Evolutionary conservation across 2,797 vertebrate genomes (phyloP).

Genomic region (Mormyrus proboscirostris): DNA sequence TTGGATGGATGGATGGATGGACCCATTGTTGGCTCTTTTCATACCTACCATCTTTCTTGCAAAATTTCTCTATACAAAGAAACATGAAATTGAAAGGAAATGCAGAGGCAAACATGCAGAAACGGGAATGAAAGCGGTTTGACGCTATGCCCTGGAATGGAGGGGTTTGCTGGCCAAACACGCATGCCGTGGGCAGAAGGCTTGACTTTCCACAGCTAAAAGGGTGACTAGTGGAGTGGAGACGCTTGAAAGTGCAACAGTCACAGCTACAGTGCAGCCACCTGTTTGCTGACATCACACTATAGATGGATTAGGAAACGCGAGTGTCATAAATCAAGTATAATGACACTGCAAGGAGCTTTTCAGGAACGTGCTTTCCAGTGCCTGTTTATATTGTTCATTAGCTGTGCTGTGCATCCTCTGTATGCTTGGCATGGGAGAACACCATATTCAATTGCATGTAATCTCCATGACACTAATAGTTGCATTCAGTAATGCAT

Average conservation of each 20-base stretch:
- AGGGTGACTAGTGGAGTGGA: not conserved
- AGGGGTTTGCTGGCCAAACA: not conserved
- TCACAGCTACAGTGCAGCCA: constrained; percentile 45
- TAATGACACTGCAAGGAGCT: not conserved
- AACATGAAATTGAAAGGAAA: not conserved
- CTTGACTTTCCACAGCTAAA: not conserved
- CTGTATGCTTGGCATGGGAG: not conserved
- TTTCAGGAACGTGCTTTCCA: not conserved
- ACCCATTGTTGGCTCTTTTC: not conserved
- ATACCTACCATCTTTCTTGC: not conserved
- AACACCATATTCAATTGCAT: not conserved
- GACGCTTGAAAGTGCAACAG: constrained; percentile 18
- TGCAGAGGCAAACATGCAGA: not conserved
- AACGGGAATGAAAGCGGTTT: not conserved
- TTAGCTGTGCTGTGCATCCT: not conserved
- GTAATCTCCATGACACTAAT: not conserved
- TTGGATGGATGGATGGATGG: not conserved
- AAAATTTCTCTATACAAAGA: not conserved
- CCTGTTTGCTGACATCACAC: constrained; percentile 61
- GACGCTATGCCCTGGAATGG: not conserved
- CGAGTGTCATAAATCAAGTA: not conserved
- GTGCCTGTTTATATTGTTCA: not conserved
- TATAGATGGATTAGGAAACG: constrained; percentile 49
- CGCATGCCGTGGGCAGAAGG: not conserved
- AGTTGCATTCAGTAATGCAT: not conserved